Conservation (phyloP, 2,113 vertebrate genomes). For the Neodontobutis hainanensis region DNA sequence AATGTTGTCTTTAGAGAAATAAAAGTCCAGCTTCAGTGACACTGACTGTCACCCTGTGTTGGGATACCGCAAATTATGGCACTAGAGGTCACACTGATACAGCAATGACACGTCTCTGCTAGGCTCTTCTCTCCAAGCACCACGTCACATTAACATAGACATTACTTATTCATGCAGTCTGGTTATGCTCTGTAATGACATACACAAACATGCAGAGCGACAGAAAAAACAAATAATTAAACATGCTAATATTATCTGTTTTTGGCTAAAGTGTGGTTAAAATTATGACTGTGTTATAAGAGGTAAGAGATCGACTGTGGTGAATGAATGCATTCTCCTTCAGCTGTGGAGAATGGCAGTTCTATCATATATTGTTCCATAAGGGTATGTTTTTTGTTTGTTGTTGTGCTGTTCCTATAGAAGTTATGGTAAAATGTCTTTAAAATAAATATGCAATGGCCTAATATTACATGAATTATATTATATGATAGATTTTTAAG, state of each 20-base stretch:
- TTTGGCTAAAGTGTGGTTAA: slow-evolving; percentile 49
- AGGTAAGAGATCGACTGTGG: not conserved
- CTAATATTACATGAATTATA: too few species aligned
- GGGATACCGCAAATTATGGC: too few species aligned
- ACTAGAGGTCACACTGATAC: slow-evolving; percentile 7
- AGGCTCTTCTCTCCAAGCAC: slow-evolving; percentile 29
- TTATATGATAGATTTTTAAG: not conserved
- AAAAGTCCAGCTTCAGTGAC: too few species aligned
- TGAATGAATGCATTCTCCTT: slow-evolving; percentile 46
- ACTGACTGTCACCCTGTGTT: too few species aligned
- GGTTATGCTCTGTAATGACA: slow-evolving; percentile 44
- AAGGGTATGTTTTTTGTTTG: too few species aligned
- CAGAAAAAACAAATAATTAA: slow-evolving; percentile 21
- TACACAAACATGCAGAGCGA: slow-evolving; percentile 47
- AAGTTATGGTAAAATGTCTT: too few species aligned
- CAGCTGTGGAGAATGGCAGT: slow-evolving; percentile 34
- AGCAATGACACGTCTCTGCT: slow-evolving; percentile 46
- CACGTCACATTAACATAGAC: slow-evolving; percentile 52
- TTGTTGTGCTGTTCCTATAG: too few species aligned
- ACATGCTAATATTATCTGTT: slow-evolving; percentile 23
- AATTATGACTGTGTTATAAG: not conserved
- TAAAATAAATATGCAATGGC: too few species aligned
- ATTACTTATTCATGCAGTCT: slow-evolving; percentile 70
- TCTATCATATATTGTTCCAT: too few species aligned
- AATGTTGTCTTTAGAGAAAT: too few species aligned